These are phyloP conservation scores for Panulirus ornatus DNA, from an alignment of 1,140 invertebrate genomes.

Conservation along the genomic window DNA sequence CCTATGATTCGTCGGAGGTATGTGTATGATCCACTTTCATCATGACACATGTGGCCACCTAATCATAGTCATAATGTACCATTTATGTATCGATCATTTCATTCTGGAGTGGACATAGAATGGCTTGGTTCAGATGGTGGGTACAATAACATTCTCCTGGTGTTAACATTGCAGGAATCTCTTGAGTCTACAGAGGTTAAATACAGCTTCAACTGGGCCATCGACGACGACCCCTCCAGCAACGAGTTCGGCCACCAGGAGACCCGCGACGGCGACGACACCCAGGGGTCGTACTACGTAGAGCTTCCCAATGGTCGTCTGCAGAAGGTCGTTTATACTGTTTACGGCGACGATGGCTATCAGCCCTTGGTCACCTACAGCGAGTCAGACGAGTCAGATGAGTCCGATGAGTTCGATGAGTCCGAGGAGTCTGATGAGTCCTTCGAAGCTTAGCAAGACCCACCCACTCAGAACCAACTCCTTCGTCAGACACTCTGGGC, in stretches of 20 bases:
- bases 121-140: no score
- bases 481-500: no score
- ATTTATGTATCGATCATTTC: not conserved
- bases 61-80: not conserved
- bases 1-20: not conserved
- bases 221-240: not conserved
- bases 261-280: slow-evolving; percentile 21
- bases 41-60: not conserved
- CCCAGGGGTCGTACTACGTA: slow-evolving; percentile 12
- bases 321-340: not conserved
- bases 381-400: not conserved
- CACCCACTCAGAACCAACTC: no score
- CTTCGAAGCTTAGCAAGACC: no score
- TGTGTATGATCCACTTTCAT: not conserved
- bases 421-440: not conserved
- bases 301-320: slow-evolving; percentile 17
- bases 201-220: not conserved
- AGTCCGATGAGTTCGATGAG: not conserved
- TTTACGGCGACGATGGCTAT: slow-evolving; percentile 19
- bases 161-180: not conserved
- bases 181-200: not conserved
- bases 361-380: not conserved
- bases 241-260: slow-evolving; percentile 39
- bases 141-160: slow-evolving; percentile 13
- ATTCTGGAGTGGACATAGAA: no score